These are phyloP conservation scores for Cryptophagus acutangulus DNA, from an alignment of 2,888 invertebrate genomes.

Conservation along the genomic window DNA sequence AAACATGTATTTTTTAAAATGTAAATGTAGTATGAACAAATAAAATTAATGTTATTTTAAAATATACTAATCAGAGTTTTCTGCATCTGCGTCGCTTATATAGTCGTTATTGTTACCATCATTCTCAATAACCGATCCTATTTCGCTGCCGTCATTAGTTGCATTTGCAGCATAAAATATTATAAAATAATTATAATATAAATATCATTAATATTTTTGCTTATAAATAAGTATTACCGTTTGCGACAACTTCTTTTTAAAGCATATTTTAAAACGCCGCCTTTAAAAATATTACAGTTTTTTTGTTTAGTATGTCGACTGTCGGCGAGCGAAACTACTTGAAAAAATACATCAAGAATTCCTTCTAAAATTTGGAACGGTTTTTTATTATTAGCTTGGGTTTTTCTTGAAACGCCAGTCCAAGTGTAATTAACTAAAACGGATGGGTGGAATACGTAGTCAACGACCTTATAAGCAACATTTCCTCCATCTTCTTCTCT, in stretches of 20 bases:
- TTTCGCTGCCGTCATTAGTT: too few species aligned
- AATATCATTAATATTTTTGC: too few species aligned
- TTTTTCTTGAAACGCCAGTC: conserved; percentile 23
- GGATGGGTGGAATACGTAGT: conserved; percentile 17
- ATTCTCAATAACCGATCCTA: too few species aligned
- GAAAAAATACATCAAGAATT: conserved; percentile 24
- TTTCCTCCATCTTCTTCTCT: conserved; percentile 23
- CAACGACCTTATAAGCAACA: conserved; percentile 22
- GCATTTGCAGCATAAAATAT: too few species aligned
- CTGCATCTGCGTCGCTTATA: too few species aligned
- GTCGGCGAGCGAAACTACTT: conserved; percentile 23
- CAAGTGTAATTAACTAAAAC: conserved; percentile 23
- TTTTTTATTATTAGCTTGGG: conserved; percentile 9
- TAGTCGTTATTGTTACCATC: too few species aligned
- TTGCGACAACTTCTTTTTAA: conserved; percentile 24
- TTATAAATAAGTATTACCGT: too few species aligned
- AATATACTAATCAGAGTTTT: too few species aligned
- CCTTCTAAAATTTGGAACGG: conserved; percentile 15
- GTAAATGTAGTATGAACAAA: too few species aligned
- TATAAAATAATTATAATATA: too few species aligned
- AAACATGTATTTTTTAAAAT: too few species aligned
- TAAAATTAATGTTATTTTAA: too few species aligned
- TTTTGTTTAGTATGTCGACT: conserved; percentile 23
- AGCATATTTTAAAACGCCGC: conserved; percentile 24
- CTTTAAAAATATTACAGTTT: conserved; percentile 24